Conservation (phyloP, 35 echinoderm and acorn worm genomes). For the Patiria miniata region DNA sequence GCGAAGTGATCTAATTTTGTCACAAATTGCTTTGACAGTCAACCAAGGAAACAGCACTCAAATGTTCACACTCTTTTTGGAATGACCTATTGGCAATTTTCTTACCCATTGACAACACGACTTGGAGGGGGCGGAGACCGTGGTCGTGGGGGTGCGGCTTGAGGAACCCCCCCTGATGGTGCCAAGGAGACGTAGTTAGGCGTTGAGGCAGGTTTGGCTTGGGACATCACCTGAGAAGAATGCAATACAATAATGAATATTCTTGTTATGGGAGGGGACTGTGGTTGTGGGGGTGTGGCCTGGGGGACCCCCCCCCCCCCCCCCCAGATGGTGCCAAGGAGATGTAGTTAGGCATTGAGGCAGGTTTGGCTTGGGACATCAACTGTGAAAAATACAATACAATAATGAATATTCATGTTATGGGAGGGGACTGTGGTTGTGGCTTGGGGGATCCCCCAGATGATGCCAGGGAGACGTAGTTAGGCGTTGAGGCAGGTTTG, state of each 20-base stretch:
- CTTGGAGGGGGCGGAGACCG: constrained; percentile 14
- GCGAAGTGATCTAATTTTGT: too few species aligned
- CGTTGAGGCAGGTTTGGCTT: not conserved
- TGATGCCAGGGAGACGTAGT: constrained; percentile 20
- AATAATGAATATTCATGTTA: too few species aligned
- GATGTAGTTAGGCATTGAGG: not conserved
- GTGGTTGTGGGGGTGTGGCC: not conserved
- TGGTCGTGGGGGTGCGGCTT: constrained; percentile 10
- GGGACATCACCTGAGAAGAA: not conserved
- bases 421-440: not conserved
- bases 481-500: not conserved
- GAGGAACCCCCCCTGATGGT: not conserved
- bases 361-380: not conserved
- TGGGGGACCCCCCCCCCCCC: not conserved
- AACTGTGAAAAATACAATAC: not conserved
- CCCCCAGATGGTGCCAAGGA: not conserved
- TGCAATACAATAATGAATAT: too few species aligned
- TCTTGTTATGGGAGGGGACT: too few species aligned
- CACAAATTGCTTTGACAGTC: too few species aligned
- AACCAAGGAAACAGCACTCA: not conserved
- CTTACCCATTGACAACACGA: constrained; percentile 20
- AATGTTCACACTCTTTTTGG: not conserved
- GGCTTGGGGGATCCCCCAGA: not conserved
- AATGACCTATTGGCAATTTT: not conserved
- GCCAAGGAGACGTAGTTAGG: constrained; percentile 23